phyloP scores from a whole-genome alignment of 2,797 vertebrate species.

The Melanotaenia nigrans region DNA sequence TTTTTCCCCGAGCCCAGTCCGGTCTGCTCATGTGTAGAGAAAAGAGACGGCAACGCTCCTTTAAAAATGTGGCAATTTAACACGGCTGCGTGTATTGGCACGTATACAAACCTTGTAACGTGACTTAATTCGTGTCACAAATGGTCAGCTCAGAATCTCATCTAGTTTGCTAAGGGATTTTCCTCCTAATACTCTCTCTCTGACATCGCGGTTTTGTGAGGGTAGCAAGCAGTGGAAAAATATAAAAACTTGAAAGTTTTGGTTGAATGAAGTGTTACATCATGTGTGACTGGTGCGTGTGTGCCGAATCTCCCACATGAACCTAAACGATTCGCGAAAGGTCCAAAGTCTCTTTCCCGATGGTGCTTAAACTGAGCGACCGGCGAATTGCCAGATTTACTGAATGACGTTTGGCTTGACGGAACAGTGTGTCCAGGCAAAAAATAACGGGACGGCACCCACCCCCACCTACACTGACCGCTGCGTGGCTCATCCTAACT shows the following conservation, averaged over 20 bases:
- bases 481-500: constrained; percentile 59
- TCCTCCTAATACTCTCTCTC: not conserved
- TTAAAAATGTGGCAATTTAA: constrained; percentile 27
- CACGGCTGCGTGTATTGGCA: constrained; percentile 15
- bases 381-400: constrained; percentile 44
- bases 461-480: constrained; percentile 39
- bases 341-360: not conserved
- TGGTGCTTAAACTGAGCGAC: constrained; percentile 5
- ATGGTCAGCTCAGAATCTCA: not conserved
- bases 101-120: not conserved
- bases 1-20: constrained; percentile 14
- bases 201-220: not conserved
- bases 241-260: constrained; percentile 29
- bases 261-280: constrained; percentile 18
- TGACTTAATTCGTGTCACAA: not conserved
- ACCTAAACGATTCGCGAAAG: not conserved
- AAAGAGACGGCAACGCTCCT: not conserved
- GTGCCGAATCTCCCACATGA: constrained; percentile 6
- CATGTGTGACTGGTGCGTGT: not conserved
- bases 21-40: not conserved
- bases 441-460: constrained; percentile 60
- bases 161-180: not conserved
- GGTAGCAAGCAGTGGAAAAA: not conserved
- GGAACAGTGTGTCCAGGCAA: constrained; percentile 37
- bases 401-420: constrained; percentile 45